Percentiles rank a stretch among this genome's conserved stretches.
These are phyloP conservation scores for Myripristis jacobus DNA, from an alignment of 2,797 vertebrate species.

Conservation along the genomic window DNA sequence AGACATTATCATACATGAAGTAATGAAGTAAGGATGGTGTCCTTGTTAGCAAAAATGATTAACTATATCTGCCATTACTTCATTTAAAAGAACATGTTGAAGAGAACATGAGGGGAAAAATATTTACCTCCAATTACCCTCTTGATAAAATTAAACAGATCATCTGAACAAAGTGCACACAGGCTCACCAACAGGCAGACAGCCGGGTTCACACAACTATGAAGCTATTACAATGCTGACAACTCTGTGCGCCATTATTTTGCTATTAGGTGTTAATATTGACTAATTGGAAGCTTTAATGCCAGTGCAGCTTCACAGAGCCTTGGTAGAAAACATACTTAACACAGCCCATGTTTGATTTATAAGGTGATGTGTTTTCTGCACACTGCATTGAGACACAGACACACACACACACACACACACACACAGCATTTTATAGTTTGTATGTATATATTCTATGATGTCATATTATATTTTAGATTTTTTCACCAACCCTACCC, in stretches of 20 bases:
- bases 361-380: neutral
- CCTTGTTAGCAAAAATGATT: no score
- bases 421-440: neutral
- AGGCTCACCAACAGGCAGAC: neutral
- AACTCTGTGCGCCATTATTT: slow-evolving; percentile 1
- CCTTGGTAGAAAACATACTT: slow-evolving; percentile 1
- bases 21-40: neutral
- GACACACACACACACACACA: slow-evolving; percentile 3
- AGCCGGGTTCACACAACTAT: neutral
- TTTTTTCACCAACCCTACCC: no score
- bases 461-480: no score
- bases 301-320: neutral
- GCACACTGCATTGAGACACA: slow-evolving; percentile 1
- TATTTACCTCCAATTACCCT: neutral
- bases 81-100: no score
- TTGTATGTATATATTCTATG: no score
- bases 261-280: slow-evolving; percentile 1
- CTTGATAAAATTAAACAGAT: neutral
- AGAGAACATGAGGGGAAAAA: neutral
- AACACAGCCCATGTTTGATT: neutral
- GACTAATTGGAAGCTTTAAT: slow-evolving; percentile 9
- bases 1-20: no score
- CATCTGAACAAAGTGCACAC: neutral
- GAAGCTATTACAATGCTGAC: neutral
- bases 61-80: neutral